Evolutionary conservation across 2,888 invertebrate species (phyloP).

Genomic region (Bibio marci): DNA sequence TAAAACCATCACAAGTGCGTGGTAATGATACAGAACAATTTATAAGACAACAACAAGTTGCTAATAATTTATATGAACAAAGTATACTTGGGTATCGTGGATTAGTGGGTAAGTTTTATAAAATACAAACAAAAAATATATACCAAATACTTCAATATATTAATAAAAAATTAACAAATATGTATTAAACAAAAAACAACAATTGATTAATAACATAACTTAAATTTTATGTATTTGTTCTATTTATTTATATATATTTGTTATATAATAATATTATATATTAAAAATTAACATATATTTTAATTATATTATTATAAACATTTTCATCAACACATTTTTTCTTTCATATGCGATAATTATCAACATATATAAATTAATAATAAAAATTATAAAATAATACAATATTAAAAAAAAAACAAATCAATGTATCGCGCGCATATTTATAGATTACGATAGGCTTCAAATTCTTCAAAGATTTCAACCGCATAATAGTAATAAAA

Average conservation of each 20-base stretch:
- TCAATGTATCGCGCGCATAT: too few relatives aligned
- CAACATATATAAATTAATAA: too few relatives aligned
- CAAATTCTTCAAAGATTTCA: conserved; percentile 13
- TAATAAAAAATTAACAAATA: background rate
- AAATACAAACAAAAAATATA: too few relatives aligned
- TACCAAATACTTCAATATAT: background rate
- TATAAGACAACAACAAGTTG: conserved; percentile 53
- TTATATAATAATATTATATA: too few relatives aligned
- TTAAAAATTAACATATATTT: too few relatives aligned
- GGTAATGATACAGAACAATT: conserved; percentile 63
- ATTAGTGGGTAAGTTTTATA: conserved; percentile 39
- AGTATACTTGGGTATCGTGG: conserved; percentile 61
- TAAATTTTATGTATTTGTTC: conserved; percentile 1
- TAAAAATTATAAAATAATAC: too few relatives aligned
- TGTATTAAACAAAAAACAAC: too few relatives aligned
- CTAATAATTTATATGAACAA: conserved; percentile 54
- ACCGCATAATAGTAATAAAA: conserved; percentile 8
- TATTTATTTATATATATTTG: too few relatives aligned
- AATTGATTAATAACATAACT: background rate
- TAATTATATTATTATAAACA: too few relatives aligned
- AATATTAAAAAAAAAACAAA: background rate
- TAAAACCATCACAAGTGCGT: conserved; percentile 59
- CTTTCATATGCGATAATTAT: too few relatives aligned
- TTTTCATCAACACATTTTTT: too few relatives aligned
- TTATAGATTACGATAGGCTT: conserved; percentile 12